phyloP scores from a whole-genome alignment of 2,888 invertebrate species.

The Alentia gelatinosa region DNA sequence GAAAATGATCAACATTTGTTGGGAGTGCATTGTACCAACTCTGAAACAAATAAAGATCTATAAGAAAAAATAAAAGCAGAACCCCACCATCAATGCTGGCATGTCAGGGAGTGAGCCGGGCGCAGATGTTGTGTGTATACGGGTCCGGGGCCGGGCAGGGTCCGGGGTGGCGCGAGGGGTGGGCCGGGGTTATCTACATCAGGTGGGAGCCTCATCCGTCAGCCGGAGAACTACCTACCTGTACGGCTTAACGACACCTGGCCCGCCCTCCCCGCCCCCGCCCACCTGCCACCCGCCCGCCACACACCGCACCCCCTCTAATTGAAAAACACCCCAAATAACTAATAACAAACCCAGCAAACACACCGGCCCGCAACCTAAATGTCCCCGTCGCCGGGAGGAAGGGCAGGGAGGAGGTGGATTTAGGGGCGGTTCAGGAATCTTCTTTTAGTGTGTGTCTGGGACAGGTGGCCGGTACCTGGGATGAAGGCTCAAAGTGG shows the following conservation, averaged over 20 bases:
- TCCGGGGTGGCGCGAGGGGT: background rate
- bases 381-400: no score
- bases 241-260: background rate
- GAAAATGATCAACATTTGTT: no score
- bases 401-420: no score
- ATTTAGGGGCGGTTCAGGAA: no score
- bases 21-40: no score
- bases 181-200: background rate
- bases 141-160: background rate
- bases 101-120: background rate
- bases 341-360: background rate
- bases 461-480: background rate
- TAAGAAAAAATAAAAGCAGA: no score
- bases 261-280: background rate
- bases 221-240: background rate
- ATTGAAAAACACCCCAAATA: conserved; percentile 29
- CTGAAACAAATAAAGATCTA: no score
- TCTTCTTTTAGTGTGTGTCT: no score
- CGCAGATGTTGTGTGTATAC: background rate
- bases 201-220: background rate
- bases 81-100: no score
- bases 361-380: background rate
- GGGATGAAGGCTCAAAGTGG: background rate
- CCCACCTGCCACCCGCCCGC: background rate
- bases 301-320: background rate